A percentile compares a stretch with the other conserved stretches of the same genome.
phyloP scores from a whole-genome alignment of 2,797 vertebrate genomes.

The Emys orbicularis region DNA sequence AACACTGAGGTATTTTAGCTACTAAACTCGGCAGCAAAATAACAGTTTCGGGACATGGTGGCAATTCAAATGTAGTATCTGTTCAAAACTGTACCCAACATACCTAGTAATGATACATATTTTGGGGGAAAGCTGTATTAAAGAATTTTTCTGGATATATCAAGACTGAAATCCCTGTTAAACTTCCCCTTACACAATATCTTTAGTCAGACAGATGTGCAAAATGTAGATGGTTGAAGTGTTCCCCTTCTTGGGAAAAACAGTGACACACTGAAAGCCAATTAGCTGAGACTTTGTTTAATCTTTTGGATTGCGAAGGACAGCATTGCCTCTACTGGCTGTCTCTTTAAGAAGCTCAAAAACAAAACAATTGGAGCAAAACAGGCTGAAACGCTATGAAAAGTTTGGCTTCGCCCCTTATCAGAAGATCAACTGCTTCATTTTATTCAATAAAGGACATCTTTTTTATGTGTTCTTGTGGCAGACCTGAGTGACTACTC shows the following conservation, averaged over 20 bases:
- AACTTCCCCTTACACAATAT: background rate
- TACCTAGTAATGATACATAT: background rate
- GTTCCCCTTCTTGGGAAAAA: background rate
- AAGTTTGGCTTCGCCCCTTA: background rate
- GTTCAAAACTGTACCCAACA: background rate
- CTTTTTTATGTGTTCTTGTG: background rate
- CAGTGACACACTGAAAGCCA: background rate
- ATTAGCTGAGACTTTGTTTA: background rate
- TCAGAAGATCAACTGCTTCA: background rate
- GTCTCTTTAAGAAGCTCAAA: background rate
- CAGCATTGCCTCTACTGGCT: background rate
- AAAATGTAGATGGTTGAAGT: background rate
- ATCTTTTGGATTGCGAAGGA: background rate
- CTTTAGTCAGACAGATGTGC: background rate
- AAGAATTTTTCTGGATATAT: background rate
- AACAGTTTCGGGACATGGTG: background rate
- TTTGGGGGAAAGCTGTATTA: background rate
- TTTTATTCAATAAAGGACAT: background rate
- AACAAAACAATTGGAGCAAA: background rate
- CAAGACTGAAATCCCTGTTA: background rate
- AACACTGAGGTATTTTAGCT: slow-evolving; percentile 33
- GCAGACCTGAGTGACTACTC: background rate
- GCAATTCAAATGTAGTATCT: background rate
- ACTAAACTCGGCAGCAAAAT: slow-evolving; percentile 40
- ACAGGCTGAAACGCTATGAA: background rate